A percentile compares a stretch with the other conserved stretches of the same genome.
Conservation (phyloP, 2,797 vertebrate genomes). For the Enoplosus armatus region DNA sequence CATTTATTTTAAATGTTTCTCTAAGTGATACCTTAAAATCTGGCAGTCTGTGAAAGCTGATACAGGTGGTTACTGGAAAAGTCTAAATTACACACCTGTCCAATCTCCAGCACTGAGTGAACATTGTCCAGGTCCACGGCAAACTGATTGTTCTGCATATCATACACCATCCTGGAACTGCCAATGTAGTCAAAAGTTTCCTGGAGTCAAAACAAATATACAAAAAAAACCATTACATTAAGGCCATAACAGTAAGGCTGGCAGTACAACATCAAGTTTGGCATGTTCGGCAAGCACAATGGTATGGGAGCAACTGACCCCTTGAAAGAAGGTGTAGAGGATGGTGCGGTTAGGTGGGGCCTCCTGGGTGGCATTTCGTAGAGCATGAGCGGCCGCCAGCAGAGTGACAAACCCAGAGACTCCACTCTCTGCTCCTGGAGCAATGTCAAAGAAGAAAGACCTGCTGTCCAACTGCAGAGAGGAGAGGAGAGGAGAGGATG, state of each 20-base stretch:
- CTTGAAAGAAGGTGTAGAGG: conserved; percentile 95
- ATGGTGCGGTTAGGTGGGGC: conserved; percentile 81
- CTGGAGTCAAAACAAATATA: too few relatives aligned
- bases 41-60: not conserved
- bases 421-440: conserved; percentile 89
- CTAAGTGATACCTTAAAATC: not conserved
- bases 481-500: not conserved
- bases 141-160: conserved; percentile 92
- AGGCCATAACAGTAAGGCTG: too few relatives aligned
- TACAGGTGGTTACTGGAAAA: not conserved
- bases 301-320: conserved; percentile 84
- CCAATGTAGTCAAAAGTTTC: conserved; percentile 98
- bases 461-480: conserved; percentile 90
- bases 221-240: too few relatives aligned
- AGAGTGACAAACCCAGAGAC: conserved; percentile 91
- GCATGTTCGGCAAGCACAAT: not conserved
- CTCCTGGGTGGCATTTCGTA: conserved; percentile 81
- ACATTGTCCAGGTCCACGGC: conserved; percentile 90
- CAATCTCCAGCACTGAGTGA: conserved; percentile 91
- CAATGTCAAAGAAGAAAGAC: conserved; percentile 94
- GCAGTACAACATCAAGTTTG: too few relatives aligned
- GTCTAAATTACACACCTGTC: conserved; percentile 86
- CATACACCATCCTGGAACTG: conserved; percentile 95
- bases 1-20: not conserved
- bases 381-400: conserved; percentile 90